These are phyloP conservation scores for Pseudococcus longispinus DNA, from an alignment of 2,888 invertebrate species.

Conservation along the genomic window DNA sequence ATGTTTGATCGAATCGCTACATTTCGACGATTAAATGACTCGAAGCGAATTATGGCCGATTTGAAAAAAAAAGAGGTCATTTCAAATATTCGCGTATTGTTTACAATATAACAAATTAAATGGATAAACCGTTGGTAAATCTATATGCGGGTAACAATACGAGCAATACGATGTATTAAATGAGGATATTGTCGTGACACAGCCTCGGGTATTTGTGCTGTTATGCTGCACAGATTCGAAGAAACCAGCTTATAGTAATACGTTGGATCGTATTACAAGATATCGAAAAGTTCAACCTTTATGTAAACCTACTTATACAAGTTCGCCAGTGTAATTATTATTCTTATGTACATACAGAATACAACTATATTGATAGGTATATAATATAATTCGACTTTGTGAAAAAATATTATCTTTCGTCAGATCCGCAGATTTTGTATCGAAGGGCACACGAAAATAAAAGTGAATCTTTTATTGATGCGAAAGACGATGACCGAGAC, in stretches of 20 bases:
- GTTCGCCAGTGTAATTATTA: background rate
- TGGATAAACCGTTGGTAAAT: slow-evolving; percentile 28
- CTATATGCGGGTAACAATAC: slow-evolving; percentile 24
- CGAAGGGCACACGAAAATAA: background rate
- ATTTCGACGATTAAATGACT: background rate
- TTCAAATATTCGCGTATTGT: slow-evolving; percentile 19
- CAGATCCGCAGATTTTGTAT: background rate
- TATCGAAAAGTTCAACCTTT: slow-evolving; percentile 33
- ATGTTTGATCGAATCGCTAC: background rate
- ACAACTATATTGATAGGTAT: background rate
- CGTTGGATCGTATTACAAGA: background rate
- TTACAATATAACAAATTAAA: slow-evolving; percentile 41
- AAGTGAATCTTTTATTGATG: background rate
- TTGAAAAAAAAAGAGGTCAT: slow-evolving; percentile 31
- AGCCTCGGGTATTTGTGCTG: background rate
- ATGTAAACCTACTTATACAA: background rate
- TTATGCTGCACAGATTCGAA: background rate
- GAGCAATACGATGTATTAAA: slow-evolving; percentile 9
- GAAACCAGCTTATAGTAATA: background rate
- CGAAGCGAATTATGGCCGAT: background rate
- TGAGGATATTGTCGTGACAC: slow-evolving; percentile 27
- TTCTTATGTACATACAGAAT: background rate
- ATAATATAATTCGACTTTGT: background rate
- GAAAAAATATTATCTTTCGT: background rate
- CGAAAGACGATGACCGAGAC: background rate